phyloP scores from a whole-genome alignment of 2,888 invertebrate species.

The Dione juno region DNA sequence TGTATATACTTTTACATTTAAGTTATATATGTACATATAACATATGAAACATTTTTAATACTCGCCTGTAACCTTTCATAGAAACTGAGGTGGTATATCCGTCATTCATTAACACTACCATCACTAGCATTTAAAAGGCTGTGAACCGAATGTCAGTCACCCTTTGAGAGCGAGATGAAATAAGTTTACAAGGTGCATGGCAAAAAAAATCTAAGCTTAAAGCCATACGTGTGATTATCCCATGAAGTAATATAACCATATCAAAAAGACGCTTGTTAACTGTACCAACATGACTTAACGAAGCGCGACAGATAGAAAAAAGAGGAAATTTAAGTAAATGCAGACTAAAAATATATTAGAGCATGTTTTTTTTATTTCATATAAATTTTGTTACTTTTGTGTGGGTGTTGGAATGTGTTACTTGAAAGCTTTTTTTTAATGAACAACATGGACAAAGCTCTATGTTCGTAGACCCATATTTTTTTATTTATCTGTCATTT shows the following conservation, averaged over 20 bases:
- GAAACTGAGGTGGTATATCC: conserved; percentile 3
- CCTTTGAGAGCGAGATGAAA: conserved; percentile 18
- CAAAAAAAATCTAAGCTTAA: not conserved
- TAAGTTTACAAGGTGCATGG: not conserved
- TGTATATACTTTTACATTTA: too few species aligned
- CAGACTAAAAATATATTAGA: conserved; percentile 7
- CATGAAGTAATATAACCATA: conserved; percentile 12
- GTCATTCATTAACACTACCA: conserved; percentile 24
- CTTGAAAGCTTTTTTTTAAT: not conserved
- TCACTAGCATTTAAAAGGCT: conserved; percentile 19
- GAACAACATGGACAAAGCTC: too few species aligned
- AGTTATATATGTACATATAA: not conserved
- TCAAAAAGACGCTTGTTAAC: conserved; percentile 39
- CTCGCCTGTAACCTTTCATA: not conserved
- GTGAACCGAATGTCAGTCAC: conserved; percentile 19
- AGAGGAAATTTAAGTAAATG: conserved; percentile 20
- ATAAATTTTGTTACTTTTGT: not conserved
- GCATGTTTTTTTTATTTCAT: not conserved
- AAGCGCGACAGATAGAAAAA: conserved; percentile 35
- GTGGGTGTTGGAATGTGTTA: not conserved
- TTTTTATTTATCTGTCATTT: too few species aligned
- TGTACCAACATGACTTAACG: conserved; percentile 38
- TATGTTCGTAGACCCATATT: too few species aligned
- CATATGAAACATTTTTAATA: not conserved
- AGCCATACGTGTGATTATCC: not conserved